Percentiles rank a stretch among this genome's conserved stretches.
phyloP scores from a whole-genome alignment of 1,140 invertebrate species.

The Bombus superbus region DNA sequence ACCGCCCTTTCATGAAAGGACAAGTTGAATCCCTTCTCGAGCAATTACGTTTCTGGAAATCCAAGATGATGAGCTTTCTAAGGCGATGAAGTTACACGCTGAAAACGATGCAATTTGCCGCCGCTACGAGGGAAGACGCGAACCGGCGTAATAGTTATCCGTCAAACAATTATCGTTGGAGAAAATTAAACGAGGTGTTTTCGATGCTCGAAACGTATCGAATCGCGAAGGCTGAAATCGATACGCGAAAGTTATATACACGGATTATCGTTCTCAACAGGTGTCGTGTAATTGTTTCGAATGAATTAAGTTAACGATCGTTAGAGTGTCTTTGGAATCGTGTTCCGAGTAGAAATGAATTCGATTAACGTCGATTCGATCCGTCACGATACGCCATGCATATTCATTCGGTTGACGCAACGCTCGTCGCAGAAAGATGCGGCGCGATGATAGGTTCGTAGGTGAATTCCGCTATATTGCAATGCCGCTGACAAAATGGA shows the following conservation, averaged over 20 bases:
- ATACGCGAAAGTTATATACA: no score
- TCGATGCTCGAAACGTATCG: no score
- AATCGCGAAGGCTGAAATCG: no score
- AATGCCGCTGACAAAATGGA: constrained; percentile 23
- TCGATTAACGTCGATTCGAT: neutral
- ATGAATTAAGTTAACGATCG: constrained; percentile 3
- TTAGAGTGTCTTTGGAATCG: no score
- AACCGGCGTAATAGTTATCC: neutral
- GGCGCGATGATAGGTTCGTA: neutral
- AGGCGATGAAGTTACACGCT: constrained; percentile 17
- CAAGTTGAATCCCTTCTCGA: constrained; percentile 58
- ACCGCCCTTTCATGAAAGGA: constrained; percentile 52
- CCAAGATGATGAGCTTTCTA: constrained; percentile 9
- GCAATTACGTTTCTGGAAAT: constrained; percentile 61
- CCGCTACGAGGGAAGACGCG: neutral
- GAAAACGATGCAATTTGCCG: constrained; percentile 15
- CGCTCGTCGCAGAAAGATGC: neutral
- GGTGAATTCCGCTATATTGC: constrained; percentile 33
- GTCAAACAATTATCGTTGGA: no score
- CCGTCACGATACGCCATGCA: neutral
- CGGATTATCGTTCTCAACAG: neutral
- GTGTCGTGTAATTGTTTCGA: neutral
- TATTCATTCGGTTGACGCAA: constrained; percentile 3
- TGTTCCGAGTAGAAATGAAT: neutral
- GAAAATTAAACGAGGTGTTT: no score